Evolutionary conservation across 2,113 vertebrate genomes (phyloP).

Genomic region (Rhinopomastus cyanomelas): DNA sequence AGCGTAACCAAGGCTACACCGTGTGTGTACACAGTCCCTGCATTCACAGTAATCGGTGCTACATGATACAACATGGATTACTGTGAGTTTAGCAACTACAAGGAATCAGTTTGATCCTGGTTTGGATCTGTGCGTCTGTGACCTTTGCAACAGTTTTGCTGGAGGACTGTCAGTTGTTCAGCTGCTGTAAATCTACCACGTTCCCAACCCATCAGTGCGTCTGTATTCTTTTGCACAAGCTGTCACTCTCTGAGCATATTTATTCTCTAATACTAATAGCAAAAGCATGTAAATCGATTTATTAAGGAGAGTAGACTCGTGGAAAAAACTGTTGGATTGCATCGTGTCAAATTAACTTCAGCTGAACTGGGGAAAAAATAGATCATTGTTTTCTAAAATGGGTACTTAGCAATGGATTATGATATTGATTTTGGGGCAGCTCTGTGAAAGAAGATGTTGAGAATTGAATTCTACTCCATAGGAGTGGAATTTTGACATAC

Average conservation of each 20-base stretch:
- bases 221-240: background rate
- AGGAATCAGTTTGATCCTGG: background rate
- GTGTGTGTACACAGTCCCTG: background rate
- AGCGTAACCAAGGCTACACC: background rate
- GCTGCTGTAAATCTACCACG: background rate
- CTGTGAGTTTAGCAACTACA: background rate
- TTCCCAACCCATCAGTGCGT: background rate
- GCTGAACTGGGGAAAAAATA: background rate
- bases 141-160: conserved; percentile 4
- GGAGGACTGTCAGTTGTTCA: conserved; percentile 16
- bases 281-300: background rate
- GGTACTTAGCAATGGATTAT: background rate
- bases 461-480: background rate
- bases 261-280: background rate
- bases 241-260: background rate
- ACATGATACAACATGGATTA: background rate
- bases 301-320: background rate
- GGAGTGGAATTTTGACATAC: background rate
- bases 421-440: background rate
- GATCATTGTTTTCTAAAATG: background rate
- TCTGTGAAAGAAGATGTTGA: background rate
- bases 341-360: background rate
- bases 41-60: background rate
- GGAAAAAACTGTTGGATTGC: background rate
- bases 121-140: background rate